phyloP scores from a whole-genome alignment of 2,888 invertebrate species.

The Margaritifera margaritifera region DNA sequence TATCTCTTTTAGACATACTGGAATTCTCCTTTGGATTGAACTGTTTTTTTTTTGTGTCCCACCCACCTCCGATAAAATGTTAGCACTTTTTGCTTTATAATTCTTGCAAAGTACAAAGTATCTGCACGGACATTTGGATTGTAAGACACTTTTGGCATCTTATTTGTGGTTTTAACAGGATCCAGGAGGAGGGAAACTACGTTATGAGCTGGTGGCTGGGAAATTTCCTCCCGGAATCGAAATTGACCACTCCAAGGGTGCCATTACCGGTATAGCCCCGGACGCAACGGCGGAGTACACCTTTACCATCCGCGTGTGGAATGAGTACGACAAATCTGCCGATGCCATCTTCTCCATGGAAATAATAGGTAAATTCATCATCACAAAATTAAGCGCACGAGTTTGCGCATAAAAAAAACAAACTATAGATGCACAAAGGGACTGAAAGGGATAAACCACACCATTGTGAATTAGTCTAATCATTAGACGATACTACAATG shows the following conservation, averaged over 20 bases:
- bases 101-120: not conserved
- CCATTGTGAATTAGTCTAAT: too few species aligned
- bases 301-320: slow-evolving; percentile 44
- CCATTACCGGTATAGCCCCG: slow-evolving; percentile 39
- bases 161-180: slow-evolving; percentile 24
- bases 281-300: slow-evolving; percentile 42
- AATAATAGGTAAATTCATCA: slow-evolving; percentile 33
- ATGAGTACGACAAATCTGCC: slow-evolving; percentile 34
- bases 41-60: too few species aligned
- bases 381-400: not conserved
- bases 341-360: slow-evolving; percentile 46
- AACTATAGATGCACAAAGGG: too few species aligned
- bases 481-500: too few species aligned
- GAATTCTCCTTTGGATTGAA: too few species aligned
- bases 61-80: too few species aligned
- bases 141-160: not conserved
- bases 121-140: not conserved
- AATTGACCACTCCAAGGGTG: slow-evolving; percentile 21
- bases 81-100: not conserved
- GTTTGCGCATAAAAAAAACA: too few species aligned
- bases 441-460: too few species aligned
- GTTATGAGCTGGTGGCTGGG: slow-evolving; percentile 40
- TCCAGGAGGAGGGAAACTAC: slow-evolving; percentile 28
- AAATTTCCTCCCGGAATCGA: slow-evolving; percentile 41
- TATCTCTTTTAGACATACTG: too few species aligned